A percentile compares a stretch with the other conserved stretches of the same genome.
These are phyloP conservation scores for Lumbricus terrestris DNA, from an alignment of 2,888 invertebrate species.

Conservation along the genomic window DNA sequence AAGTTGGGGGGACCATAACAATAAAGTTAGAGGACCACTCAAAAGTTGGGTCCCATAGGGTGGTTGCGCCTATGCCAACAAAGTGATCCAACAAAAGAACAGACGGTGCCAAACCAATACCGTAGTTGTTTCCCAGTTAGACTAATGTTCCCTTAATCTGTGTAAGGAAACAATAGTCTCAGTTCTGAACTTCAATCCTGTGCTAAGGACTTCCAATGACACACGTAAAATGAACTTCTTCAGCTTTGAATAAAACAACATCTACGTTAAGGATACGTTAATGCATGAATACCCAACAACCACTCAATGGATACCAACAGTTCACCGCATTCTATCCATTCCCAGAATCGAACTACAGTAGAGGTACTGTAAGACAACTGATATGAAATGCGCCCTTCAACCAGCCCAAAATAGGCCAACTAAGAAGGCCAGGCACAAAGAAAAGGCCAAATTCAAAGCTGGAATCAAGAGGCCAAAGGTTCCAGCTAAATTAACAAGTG, in stretches of 20 bases:
- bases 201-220: neutral
- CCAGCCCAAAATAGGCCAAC: neutral
- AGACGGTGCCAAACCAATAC: no score
- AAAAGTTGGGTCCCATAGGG: no score
- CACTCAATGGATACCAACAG: neutral
- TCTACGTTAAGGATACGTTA: neutral
- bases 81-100: no score
- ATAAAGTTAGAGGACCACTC: no score
- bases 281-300: neutral
- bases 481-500: neutral
- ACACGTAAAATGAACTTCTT: neutral
- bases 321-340: neutral
- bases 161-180: neutral
- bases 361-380: neutral
- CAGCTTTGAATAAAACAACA: neutral
- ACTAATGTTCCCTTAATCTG: neutral
- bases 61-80: no score
- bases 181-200: neutral
- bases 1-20: no score
- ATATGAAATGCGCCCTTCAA: neutral
- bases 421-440: neutral
- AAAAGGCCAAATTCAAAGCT: conserved; percentile 3
- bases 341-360: neutral
- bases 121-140: neutral
- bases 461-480: neutral